A percentile compares a stretch with the other conserved stretches of the same genome.
Conservation (phyloP, 2,797 vertebrate genomes). For the Naso thynnoides region DNA sequence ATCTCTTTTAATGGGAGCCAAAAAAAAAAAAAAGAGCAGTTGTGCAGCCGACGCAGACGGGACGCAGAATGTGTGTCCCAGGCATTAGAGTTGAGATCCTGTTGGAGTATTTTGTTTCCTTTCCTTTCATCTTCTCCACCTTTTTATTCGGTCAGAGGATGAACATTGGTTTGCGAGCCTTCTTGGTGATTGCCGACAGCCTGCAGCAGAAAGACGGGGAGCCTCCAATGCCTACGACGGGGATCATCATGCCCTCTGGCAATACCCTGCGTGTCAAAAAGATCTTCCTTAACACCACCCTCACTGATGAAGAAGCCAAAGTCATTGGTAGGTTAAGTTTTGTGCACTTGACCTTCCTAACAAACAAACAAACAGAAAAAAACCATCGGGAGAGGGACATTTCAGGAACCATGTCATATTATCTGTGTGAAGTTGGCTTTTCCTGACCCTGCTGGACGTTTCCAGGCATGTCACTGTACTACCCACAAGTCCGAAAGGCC, state of each 20-base stretch:
- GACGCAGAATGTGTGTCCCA: no score
- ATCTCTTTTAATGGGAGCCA: no score
- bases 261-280: constrained; percentile 99
- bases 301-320: constrained; percentile 99
- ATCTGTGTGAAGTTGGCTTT: background rate
- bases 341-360: background rate
- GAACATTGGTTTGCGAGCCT: constrained; percentile 98
- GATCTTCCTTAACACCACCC: constrained; percentile 98
- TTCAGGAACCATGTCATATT: background rate
- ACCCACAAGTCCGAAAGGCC: constrained; percentile 98
- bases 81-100: no score
- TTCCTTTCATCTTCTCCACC: constrained; percentile 6
- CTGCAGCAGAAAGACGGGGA: constrained; percentile 98
- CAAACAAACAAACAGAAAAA: no score
- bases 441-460: constrained; percentile 19
- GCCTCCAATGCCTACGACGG: constrained; percentile 98
- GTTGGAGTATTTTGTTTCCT: background rate
- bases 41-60: no score
- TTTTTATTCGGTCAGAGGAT: constrained; percentile 87
- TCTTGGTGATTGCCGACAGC: constrained; percentile 98
- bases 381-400: background rate
- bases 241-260: constrained; percentile 96
- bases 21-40: no score
- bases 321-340: constrained; percentile 90
- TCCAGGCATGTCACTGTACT: constrained; percentile 98